These are phyloP conservation scores for Calidris pygmaea DNA, from an alignment of 2,113 vertebrate species.

Conservation along the genomic window DNA sequence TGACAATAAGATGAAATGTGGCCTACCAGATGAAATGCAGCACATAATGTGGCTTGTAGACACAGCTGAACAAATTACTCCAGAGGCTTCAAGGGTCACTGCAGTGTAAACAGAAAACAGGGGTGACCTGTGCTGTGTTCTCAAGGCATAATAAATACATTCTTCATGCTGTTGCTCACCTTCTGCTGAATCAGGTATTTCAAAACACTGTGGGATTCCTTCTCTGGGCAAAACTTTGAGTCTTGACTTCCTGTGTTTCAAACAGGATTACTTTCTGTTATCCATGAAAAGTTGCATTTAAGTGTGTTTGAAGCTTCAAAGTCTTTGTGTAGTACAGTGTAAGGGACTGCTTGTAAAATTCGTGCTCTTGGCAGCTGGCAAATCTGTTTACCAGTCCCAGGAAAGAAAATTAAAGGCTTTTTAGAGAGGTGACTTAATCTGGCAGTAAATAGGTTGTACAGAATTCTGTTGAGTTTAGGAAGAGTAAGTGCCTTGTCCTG, in stretches of 20 bases:
- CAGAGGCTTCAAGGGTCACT: conserved; percentile 57
- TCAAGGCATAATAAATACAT: conserved; percentile 70
- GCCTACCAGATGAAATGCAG: not conserved
- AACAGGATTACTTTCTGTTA: not conserved
- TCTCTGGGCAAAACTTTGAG: conserved; percentile 38
- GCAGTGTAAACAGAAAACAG: conserved; percentile 68
- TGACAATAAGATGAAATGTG: not conserved
- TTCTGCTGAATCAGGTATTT: conserved; percentile 69
- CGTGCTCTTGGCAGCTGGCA: not conserved
- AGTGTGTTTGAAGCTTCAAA: not conserved
- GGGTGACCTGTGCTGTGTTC: conserved; percentile 23
- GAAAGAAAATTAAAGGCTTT: not conserved
- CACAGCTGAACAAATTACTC: conserved; percentile 74
- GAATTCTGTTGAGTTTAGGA: not conserved
- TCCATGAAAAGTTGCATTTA: not conserved
- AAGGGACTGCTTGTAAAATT: not conserved
- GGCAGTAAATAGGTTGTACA: not conserved
- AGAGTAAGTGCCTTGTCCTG: not conserved
- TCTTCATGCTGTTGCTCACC: conserved; percentile 26
- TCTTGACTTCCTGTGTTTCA: conserved; percentile 48
- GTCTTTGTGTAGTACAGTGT: not conserved
- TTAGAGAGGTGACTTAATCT: not conserved
- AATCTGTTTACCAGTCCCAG: not conserved
- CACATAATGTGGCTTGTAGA: conserved; percentile 41
- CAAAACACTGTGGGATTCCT: not conserved